These are phyloP conservation scores for Microplitis mediator DNA, from an alignment of 1,140 invertebrate species.

Conservation along the genomic window DNA sequence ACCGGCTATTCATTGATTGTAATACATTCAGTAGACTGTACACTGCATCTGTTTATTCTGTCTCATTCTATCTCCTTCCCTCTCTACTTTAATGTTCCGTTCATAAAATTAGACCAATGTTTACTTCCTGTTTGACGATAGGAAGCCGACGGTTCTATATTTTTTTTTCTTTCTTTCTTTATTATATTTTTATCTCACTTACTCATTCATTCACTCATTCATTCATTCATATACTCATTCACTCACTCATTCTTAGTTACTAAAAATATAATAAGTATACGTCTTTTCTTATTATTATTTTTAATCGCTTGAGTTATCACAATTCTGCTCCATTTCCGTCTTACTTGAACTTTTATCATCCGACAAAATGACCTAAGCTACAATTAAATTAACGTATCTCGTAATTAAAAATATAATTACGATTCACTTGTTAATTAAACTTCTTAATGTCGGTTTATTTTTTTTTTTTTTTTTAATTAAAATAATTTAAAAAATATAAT, in stretches of 20 bases:
- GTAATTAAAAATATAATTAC: too few species aligned
- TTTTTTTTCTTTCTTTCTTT: not conserved
- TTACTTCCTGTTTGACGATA: slow-evolving; percentile 37
- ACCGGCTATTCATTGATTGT: slow-evolving; percentile 32
- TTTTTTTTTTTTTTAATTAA: too few species aligned
- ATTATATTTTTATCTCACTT: slow-evolving; percentile 12
- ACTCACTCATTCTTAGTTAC: too few species aligned
- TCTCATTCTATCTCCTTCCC: slow-evolving; percentile 13
- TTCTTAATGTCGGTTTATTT: not conserved
- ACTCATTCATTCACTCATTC: not conserved
- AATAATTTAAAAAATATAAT: not conserved
- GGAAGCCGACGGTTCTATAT: slow-evolving; percentile 20
- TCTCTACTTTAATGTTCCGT: slow-evolving; percentile 15
- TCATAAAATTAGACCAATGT: slow-evolving; percentile 44
- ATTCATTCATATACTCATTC: not conserved
- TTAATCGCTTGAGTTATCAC: too few species aligned
- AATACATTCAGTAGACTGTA: slow-evolving; percentile 4
- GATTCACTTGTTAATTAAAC: not conserved
- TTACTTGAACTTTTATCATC: not conserved
- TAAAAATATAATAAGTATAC: too few species aligned
- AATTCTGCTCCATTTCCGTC: not conserved
- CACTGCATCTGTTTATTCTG: slow-evolving; percentile 23
- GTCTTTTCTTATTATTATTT: too few species aligned
- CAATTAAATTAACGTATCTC: too few species aligned
- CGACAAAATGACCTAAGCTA: not conserved